phyloP scores from a whole-genome alignment of 2,888 invertebrate genomes.

The Timema podura region DNA sequence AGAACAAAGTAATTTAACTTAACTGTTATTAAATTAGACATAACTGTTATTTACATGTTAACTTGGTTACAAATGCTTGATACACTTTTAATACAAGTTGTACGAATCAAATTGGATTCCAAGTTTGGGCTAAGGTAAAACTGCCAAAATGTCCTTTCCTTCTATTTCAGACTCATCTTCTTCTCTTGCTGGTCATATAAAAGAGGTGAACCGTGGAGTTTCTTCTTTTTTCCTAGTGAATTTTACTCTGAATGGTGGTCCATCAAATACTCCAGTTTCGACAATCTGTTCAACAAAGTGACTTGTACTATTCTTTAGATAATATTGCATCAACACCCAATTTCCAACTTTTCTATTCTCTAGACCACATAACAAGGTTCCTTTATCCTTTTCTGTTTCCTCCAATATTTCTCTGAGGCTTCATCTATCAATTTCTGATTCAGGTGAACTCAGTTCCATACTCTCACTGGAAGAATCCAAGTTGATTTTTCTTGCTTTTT shows the following conservation, averaged over 20 bases:
- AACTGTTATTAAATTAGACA: no score
- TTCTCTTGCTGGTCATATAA: background rate
- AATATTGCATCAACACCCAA: background rate
- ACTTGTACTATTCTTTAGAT: background rate
- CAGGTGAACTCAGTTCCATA: background rate
- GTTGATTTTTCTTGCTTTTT: no score
- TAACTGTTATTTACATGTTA: no score
- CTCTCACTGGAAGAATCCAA: background rate
- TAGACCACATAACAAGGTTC: background rate
- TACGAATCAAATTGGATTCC: background rate
- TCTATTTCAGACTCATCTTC: background rate
- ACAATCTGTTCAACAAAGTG: background rate
- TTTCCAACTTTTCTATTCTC: background rate
- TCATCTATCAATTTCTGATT: background rate
- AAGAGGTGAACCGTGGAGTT: background rate
- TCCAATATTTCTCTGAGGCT: background rate
- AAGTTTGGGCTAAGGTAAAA: background rate
- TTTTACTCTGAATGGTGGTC: background rate
- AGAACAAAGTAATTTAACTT: no score
- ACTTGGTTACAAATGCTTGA: no score
- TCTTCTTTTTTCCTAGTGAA: background rate
- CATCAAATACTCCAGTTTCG: background rate
- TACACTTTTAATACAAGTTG: background rate
- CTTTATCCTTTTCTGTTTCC: background rate
- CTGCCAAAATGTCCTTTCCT: background rate